Percentiles rank a stretch among this genome's conserved stretches.
phyloP scores from a whole-genome alignment of 2,797 vertebrate genomes.

The Hemitrygon akajei region DNA sequence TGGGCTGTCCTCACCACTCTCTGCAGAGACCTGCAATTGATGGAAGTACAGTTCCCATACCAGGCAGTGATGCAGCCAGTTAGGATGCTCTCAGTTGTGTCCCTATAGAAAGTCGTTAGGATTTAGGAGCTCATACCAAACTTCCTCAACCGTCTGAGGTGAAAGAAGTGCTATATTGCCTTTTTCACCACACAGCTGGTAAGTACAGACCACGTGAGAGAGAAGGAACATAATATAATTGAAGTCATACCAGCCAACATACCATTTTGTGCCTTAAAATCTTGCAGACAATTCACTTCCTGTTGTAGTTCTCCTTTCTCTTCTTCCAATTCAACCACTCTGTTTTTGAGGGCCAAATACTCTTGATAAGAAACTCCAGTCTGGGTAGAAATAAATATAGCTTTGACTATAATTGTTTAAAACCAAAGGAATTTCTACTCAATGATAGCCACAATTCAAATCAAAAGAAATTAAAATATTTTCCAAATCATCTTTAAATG shows the following conservation, averaged over 20 bases:
- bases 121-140: too few species aligned
- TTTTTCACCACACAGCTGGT: too few species aligned
- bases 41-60: too few species aligned
- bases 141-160: too few species aligned
- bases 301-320: conserved; percentile 68
- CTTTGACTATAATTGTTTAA: background rate
- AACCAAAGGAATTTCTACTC: background rate
- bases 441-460: background rate
- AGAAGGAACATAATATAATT: background rate
- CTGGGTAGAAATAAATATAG: conserved; percentile 49
- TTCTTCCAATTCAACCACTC: conserved; percentile 64
- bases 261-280: conserved; percentile 72
- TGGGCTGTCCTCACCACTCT: too few species aligned
- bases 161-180: too few species aligned
- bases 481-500: background rate
- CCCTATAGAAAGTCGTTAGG: too few species aligned
- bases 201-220: too few species aligned
- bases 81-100: too few species aligned
- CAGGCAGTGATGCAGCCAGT: too few species aligned
- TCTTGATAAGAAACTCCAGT: conserved; percentile 58
- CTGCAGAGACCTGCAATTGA: too few species aligned
- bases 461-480: background rate
- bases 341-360: conserved; percentile 54
- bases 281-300: conserved; percentile 65
- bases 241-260: conserved; percentile 38